Evolutionary conservation across 2,113 vertebrate species (phyloP).

Genomic region (Polypterus bichir): DNA sequence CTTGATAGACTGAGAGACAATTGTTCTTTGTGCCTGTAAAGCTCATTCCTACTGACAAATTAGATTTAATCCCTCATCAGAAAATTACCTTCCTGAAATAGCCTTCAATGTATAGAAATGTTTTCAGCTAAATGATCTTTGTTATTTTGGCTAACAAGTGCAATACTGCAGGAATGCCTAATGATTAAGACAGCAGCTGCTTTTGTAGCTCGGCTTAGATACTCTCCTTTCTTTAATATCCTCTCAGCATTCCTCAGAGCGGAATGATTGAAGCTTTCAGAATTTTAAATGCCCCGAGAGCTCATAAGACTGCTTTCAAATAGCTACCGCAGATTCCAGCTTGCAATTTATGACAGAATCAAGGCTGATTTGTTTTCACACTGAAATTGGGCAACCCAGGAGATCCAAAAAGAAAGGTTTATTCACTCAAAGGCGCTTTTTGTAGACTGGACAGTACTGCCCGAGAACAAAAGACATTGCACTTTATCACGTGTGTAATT

Average conservation of each 20-base stretch:
- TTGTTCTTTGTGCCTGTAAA: too few relatives aligned
- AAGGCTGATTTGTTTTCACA: conserved; percentile 2
- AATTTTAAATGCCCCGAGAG: neutral
- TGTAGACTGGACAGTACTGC: neutral
- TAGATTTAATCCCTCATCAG: too few relatives aligned
- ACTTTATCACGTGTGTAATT: too few relatives aligned
- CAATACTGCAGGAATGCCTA: neutral
- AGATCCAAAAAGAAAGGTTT: neutral
- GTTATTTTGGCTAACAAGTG: neutral
- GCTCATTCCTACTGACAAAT: too few relatives aligned
- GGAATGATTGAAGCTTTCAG: conserved; percentile 5
- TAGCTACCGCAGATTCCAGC: conserved; percentile 4
- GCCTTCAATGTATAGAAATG: neutral
- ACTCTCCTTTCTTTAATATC: conserved; percentile 8
- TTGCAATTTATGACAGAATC: conserved; percentile 2
- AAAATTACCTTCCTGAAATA: too few relatives aligned
- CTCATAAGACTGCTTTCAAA: conserved; percentile 2
- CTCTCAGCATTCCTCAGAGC: neutral
- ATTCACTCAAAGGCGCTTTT: neutral
- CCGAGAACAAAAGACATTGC: too few relatives aligned
- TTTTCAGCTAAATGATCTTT: neutral
- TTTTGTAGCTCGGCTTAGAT: neutral
- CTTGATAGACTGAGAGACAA: too few relatives aligned
- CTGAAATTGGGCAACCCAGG: neutral
- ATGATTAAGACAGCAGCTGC: conserved; percentile 10